A percentile compares a stretch with the other conserved stretches of the same genome.
Conservation (phyloP, 2,888 invertebrate genomes). For the Homarus gammarus region DNA sequence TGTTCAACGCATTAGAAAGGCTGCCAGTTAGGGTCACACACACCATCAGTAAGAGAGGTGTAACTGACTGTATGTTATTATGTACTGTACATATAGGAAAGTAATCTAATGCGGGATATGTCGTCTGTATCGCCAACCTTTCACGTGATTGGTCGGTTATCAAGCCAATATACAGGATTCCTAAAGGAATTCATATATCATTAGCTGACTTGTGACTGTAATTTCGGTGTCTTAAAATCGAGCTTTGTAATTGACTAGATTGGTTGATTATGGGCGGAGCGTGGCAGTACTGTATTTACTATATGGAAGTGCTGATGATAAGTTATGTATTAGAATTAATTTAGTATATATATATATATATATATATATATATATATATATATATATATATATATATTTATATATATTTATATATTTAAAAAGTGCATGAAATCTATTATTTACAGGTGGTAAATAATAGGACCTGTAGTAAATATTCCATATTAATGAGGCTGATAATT, state of each 20-base stretch:
- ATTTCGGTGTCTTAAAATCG: neutral
- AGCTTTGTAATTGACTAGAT: neutral
- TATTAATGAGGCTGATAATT: too few relatives aligned
- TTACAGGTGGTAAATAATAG: too few relatives aligned
- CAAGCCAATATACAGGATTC: too few relatives aligned
- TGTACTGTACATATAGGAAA: neutral
- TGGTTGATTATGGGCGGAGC: constrained; percentile 19
- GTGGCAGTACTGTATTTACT: constrained; percentile 11
- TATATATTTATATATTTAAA: neutral
- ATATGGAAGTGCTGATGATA: constrained; percentile 3
- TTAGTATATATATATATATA: constrained; percentile 5
- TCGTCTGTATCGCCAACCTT: neutral
- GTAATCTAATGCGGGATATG: neutral
- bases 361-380: neutral
- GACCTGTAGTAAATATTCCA: too few relatives aligned
- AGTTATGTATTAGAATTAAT: neutral
- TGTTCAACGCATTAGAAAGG: too few relatives aligned
- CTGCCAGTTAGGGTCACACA: too few relatives aligned
- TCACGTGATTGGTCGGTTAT: too few relatives aligned
- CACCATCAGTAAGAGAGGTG: too few relatives aligned
- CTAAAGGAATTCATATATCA: neutral
- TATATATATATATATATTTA: constrained; percentile 16
- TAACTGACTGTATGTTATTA: too few relatives aligned
- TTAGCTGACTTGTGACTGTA: neutral
- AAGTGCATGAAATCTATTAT: too few relatives aligned